These are phyloP conservation scores for Aphelocoma coerulescens DNA, from an alignment of 2,113 vertebrate species.

Conservation along the genomic window DNA sequence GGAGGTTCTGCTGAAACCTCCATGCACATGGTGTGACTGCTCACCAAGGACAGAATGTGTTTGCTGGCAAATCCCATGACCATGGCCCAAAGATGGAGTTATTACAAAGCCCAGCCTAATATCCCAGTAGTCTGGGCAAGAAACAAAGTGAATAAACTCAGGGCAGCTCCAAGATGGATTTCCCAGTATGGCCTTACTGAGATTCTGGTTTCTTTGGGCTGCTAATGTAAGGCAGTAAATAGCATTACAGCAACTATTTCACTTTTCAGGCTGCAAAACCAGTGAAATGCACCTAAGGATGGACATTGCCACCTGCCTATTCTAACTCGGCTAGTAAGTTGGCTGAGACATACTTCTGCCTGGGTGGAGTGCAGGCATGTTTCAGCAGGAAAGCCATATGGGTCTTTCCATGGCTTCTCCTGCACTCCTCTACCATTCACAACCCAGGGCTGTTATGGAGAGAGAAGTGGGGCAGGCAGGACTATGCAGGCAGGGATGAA, in stretches of 20 bases:
- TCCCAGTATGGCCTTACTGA: not conserved
- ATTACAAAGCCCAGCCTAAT: not conserved
- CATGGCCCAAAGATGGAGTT: not conserved
- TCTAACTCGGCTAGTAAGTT: not conserved
- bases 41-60: not conserved
- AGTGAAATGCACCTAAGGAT: not conserved
- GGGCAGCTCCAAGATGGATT: not conserved
- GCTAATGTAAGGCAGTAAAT: not conserved
- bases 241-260: not conserved
- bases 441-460: not conserved
- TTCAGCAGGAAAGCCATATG: constrained; percentile 6
- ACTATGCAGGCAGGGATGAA: constrained; percentile 32
- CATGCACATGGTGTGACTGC: not conserved
- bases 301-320: not conserved
- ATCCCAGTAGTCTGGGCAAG: not conserved
- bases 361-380: not conserved
- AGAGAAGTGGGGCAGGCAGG: not conserved
- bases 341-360: not conserved
- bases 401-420: not conserved
- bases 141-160: not conserved
- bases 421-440: not conserved
- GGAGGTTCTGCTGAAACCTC: not conserved
- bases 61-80: not conserved
- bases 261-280: not conserved
- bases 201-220: not conserved